Evolutionary conservation across 1,140 invertebrate genomes (phyloP).

Genomic region (Batillaria attramentaria): DNA sequence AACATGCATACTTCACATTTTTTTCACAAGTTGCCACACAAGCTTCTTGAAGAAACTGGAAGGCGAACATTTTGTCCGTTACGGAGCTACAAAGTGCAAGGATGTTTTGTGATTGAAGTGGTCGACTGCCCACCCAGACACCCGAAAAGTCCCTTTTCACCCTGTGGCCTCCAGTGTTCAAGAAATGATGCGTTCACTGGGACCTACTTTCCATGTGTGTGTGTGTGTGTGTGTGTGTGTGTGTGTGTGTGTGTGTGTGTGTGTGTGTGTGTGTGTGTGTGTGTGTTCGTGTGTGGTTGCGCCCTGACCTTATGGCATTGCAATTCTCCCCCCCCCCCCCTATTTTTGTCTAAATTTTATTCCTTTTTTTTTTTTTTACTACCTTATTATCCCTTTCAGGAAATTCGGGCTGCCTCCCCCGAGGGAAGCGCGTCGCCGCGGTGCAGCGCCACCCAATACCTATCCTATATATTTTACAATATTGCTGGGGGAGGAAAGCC

Average conservation of each 20-base stretch:
- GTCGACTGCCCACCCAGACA: neutral
- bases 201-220: neutral
- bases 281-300: neutral
- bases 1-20: neutral
- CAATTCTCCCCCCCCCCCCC: too few species aligned
- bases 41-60: too few species aligned
- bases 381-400: too few species aligned
- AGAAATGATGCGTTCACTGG: too few species aligned
- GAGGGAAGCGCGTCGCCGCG: too few species aligned
- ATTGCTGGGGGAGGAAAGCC: too few species aligned
- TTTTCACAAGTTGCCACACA: neutral
- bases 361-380: neutral
- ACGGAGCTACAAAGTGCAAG: too few species aligned
- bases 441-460: too few species aligned
- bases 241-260: constrained; percentile 1
- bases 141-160: neutral
- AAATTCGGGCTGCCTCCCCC: too few species aligned
- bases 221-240: constrained; percentile 2
- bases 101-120: too few species aligned
- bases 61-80: too few species aligned
- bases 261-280: constrained; percentile 2
- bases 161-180: neutral
- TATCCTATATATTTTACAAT: too few species aligned
- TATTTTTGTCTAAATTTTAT: neutral
- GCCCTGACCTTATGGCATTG: neutral